Evolutionary conservation across 2,888 invertebrate species (phyloP), one percentile per base, ranked within the genome.

Genomic region (Mellilla xanthometata): DNA sequence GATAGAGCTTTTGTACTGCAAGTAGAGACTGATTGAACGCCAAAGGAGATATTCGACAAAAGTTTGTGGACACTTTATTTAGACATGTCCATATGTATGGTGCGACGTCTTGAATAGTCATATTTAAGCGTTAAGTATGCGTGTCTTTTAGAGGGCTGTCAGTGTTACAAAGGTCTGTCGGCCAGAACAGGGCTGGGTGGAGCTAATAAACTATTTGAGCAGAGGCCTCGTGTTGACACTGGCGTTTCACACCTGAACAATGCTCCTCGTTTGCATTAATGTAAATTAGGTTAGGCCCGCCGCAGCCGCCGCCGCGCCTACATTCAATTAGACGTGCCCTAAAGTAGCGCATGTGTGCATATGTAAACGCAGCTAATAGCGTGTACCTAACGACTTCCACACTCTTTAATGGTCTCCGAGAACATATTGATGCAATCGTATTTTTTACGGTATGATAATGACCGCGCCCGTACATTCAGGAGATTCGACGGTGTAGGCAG

Each of bases 231-330:
- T 86, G 88, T 89, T 89, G 88, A 89, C 88, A 89, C 87, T 87
- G 80, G 81, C 81, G 84, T 84, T 88, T 89, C 85, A 86, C 88
- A 89, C 88, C 87, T 87, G 88, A 87, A 88, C 88, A 89, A 88
- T 87, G 87, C 86, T 80, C 62, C 87, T 88, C 88, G 88, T 89
- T 89, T 88, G 84, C 88, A 88, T 89, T 87, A 87, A 88, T 89
- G 87, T 89, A 88, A 89, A 89, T 89, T 89, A 87, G 87, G 87
- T 85, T 86, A 88, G 82, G 81, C 69, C 73, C 72, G 76, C 75
- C 64, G 65, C 67, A 69, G 75, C 78, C 53, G 58, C 58, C 70
- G 76, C 74, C 73, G 79, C 84, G 81, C 86, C 87, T 84, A 85
- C 86, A 69, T 84, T 83, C 87, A 87, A 87, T 89, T 88, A 89